phyloP scores from a whole-genome alignment of 2,888 invertebrate genomes.

The Fissipunctia ypsillon region DNA sequence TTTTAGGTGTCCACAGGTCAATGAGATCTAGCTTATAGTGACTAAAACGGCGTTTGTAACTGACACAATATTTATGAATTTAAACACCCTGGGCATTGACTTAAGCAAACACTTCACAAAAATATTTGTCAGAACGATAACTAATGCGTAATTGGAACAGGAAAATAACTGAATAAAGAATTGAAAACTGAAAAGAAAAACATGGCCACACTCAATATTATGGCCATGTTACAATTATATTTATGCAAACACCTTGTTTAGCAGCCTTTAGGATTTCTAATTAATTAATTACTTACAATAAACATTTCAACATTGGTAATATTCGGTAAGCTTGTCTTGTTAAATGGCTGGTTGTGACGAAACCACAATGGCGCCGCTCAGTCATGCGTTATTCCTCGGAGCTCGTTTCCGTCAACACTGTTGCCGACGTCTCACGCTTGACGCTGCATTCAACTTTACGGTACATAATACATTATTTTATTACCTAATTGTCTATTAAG shows the following conservation, averaged over 20 bases:
- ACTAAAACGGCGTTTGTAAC: neutral
- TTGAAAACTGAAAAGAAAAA: conserved; percentile 15
- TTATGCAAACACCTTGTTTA: conserved; percentile 22
- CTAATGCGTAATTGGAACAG: conserved; percentile 9
- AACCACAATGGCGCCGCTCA: conserved; percentile 57
- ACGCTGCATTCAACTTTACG: conserved; percentile 55
- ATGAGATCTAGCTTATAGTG: neutral
- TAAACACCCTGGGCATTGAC: neutral
- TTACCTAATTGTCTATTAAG: conserved; percentile 65
- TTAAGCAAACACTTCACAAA: neutral
- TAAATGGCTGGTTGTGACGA: conserved; percentile 57
- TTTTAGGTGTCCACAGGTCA: neutral
- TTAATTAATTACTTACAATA: conserved; percentile 54
- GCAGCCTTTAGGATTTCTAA: conserved; percentile 42
- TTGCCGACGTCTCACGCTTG: conserved; percentile 45
- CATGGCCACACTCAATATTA: neutral
- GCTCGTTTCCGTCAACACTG: conserved; percentile 61
- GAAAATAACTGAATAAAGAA: conserved; percentile 14
- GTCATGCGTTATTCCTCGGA: conserved; percentile 63
- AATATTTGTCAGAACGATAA: neutral
- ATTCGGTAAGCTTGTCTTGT: conserved; percentile 60
- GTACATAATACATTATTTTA: conserved; percentile 64
- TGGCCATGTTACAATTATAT: neutral
- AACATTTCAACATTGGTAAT: conserved; percentile 48
- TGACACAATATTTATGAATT: neutral